phyloP scores from a whole-genome alignment of 2,113 vertebrate species.

The Nettapus auritus region DNA sequence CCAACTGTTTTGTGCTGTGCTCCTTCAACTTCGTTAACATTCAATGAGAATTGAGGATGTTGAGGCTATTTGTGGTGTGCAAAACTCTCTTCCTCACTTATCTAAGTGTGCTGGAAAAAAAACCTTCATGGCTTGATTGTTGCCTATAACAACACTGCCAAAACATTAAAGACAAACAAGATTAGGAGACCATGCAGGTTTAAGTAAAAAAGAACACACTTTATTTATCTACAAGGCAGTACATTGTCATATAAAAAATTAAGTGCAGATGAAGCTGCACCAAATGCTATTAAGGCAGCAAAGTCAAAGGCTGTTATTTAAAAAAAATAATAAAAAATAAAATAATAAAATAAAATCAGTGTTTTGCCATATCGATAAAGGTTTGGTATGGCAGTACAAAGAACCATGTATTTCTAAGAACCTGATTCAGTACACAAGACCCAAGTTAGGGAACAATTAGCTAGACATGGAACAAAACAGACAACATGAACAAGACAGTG shows the following conservation, averaged over 20 bases:
- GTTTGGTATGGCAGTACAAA: slow-evolving; percentile 67
- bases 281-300: slow-evolving; percentile 85
- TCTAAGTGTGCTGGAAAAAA: background rate
- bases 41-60: background rate
- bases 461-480: slow-evolving; percentile 74
- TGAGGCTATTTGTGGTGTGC: background rate
- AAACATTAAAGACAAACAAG: slow-evolving; percentile 14
- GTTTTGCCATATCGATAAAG: slow-evolving; percentile 59
- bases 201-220: slow-evolving; percentile 87
- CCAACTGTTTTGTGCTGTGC: background rate
- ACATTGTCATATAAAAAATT: slow-evolving; percentile 86
- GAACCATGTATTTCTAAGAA: slow-evolving; percentile 58
- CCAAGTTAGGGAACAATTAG: slow-evolving; percentile 63
- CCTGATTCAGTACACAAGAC: slow-evolving; percentile 50
- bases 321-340: slow-evolving; percentile 46
- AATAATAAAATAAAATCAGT: slow-evolving; percentile 49
- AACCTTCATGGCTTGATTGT: background rate
- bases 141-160: background rate
- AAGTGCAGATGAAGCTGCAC: slow-evolving; percentile 82
- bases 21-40: background rate
- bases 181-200: slow-evolving; percentile 24
- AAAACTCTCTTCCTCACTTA: slow-evolving; percentile 4
- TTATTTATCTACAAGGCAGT: slow-evolving; percentile 97
- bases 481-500: slow-evolving; percentile 79
- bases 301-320: slow-evolving; percentile 66